Conservation (phyloP, 2,888 invertebrate genomes). For the Cerceris ruficornis region DNA sequence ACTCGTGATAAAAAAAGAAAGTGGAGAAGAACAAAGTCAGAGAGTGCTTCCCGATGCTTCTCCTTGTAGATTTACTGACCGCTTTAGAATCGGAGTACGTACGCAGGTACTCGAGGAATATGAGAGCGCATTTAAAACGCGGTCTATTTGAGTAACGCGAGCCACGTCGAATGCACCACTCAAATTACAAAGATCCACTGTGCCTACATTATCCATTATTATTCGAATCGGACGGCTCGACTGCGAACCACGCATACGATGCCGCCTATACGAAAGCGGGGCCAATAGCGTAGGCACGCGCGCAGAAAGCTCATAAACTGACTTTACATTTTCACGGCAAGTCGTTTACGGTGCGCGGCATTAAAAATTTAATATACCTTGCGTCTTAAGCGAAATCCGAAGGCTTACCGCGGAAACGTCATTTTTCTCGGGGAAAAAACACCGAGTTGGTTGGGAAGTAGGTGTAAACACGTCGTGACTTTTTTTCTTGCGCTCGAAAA, state of each 20-base stretch:
- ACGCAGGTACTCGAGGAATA: slow-evolving; percentile 6
- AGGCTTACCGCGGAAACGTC: neutral
- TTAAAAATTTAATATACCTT: neutral
- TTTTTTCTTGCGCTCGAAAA: too few species aligned
- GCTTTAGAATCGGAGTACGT: slow-evolving; percentile 10
- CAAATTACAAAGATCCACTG: slow-evolving; percentile 25
- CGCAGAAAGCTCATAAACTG: neutral
- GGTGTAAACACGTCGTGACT: neutral
- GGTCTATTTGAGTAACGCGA: slow-evolving; percentile 38
- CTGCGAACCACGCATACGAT: neutral
- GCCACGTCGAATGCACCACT: slow-evolving; percentile 21
- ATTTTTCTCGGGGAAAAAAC: neutral
- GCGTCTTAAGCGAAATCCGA: neutral
- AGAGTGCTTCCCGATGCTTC: slow-evolving; percentile 20
- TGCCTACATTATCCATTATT: slow-evolving; percentile 36
- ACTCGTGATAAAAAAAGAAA: slow-evolving; percentile 18
- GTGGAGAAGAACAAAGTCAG: neutral
- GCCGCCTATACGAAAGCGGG: neutral
- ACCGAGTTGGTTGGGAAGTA: neutral
- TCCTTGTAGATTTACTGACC: slow-evolving; percentile 25
- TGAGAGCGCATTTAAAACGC: slow-evolving; percentile 13
- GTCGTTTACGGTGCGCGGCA: neutral
- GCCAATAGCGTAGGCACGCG: slow-evolving; percentile 3
- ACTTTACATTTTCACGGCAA: neutral
- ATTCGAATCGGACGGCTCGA: slow-evolving; percentile 29